A percentile compares a stretch with the other conserved stretches of the same genome.
These are phyloP conservation scores for Tiaroga cobitis DNA, from an alignment of 2,797 vertebrate genomes.

Conservation along the genomic window DNA sequence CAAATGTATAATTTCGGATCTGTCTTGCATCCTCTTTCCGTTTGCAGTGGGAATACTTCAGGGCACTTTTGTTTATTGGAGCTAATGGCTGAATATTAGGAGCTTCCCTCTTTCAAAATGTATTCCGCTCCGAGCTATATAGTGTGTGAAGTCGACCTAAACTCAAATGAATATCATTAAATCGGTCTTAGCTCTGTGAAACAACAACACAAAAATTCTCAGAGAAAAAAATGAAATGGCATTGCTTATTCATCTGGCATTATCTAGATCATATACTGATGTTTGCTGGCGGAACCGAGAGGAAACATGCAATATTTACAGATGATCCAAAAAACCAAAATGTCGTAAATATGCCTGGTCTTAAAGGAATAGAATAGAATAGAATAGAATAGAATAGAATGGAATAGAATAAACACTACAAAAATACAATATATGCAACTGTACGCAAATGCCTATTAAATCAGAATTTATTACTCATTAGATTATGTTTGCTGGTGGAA, in stretches of 20 bases:
- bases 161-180: conserved; percentile 47
- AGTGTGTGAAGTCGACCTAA: conserved; percentile 36
- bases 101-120: conserved; percentile 34
- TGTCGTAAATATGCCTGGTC: neutral
- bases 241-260: conserved; percentile 47
- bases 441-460: neutral
- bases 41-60: conserved; percentile 36
- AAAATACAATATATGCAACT: neutral
- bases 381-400: neutral
- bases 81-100: conserved; percentile 33
- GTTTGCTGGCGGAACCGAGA: conserved; percentile 3
- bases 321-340: neutral
- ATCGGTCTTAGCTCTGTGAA: conserved; percentile 2
- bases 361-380: neutral
- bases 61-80: conserved; percentile 43
- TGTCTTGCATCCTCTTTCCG: neutral
- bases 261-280: conserved; percentile 41
- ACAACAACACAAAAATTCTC: conserved; percentile 5
- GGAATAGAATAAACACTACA: neutral
- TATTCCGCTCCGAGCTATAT: conserved; percentile 24
- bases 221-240: conserved; percentile 30
- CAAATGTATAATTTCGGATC: conserved; percentile 16
- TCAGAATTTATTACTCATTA: conserved; percentile 21
- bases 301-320: conserved; percentile 27
- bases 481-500: conserved; percentile 5